Base-by-base conservation (phyloP, 2,888 invertebrate species). In the Tetranychus piercei region DNA sequence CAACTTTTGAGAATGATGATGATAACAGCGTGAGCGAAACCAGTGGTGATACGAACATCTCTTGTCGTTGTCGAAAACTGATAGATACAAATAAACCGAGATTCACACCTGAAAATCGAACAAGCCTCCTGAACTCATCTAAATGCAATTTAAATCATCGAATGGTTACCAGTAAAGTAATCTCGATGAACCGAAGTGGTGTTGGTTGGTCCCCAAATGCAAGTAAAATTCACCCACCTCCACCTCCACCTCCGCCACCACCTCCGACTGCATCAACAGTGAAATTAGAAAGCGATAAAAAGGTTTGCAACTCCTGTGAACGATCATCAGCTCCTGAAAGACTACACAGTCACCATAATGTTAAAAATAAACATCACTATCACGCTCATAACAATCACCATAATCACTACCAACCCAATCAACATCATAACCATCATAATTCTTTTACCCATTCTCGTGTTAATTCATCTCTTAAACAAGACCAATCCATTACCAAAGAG, bases 291-390 rank as follows among this genome's bases (percentile, higher is more conserved):
- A 55, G 2, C 55, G 15, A 15, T 55, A 69, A 69, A 22, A 69
- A 69, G 5, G 22, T 23, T 23, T 69, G 69, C 8, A 69, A 69
- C 20, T 69, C 69, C 1, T 69, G 69, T 69, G 69, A 69, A 5
- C 11, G 69, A 22, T 18, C 69, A 23, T 69, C 69, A 23, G 69
- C 69, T 20, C 69, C 69, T 22, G 69, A 69, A 23, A 20, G 69
- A 6, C 34, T 69, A 11, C 69, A 69, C 69, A 69, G 69, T 23
- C 69, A 69, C 22, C n/a, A 69, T 20, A 22, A 66, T 9, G 18
- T 66, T 18, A 66, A 66, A 20, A 20, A 20, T 20, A 66, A 66
- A 66, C 18, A 34, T 34, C 34, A 34, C 34, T 34, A 34, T 34
- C 34, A 34, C 34, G 34, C 34, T 34, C 34, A 34, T 34, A 34